Evolutionary conservation across 1,140 invertebrate genomes (phyloP), one percentile per base, ranked within the genome.

Genomic region (Drosophila pandora): DNA sequence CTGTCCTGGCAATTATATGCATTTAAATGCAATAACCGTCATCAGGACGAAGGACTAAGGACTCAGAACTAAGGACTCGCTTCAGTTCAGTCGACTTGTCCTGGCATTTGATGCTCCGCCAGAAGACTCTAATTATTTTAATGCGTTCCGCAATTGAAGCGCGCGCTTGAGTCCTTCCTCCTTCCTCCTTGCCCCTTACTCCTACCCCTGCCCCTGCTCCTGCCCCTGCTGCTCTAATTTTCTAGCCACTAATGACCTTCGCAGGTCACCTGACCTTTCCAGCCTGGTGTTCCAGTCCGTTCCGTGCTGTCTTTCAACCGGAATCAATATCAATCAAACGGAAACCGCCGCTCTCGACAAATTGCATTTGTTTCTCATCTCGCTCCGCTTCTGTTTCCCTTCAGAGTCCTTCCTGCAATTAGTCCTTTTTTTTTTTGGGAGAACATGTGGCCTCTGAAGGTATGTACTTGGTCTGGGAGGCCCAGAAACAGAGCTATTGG

Each of bases 1-100:
- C 48, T 50, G 56, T 30, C 41, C 41, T 69, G 64, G 69, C 82
- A 87, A 87, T 87, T 88, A 87, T 79, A 82, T 87, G 83, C 82
- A 87, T 88, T 87, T 88, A 87, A 87, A 74, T 88, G 82, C 82
- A 87, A 88, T 88, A 88, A 87, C 83, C 82, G 82, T 87, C 82
- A 87, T 87, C 82, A 87, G 81, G 43, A 56, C 34, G 59, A 48
- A 53, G 53, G 72, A 59, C 57, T 30, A 48, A 53, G 53, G 72
- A 59, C 57, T 30, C 10, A 2, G 5, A 28, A 5, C 10, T 4
- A 5, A 13, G 13, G 17, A 28, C 50, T 56, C 41, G 5, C 32
- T 39, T 34, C 10, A 3, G 55, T 45, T 67, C 49, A 49, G 50
- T 21, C 68, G 74, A 62, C 50, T 39, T 34, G 17, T 52, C 41